Evolutionary conservation across 1,140 invertebrate genomes (phyloP).

Genomic region (Epicauta chinensis): DNA sequence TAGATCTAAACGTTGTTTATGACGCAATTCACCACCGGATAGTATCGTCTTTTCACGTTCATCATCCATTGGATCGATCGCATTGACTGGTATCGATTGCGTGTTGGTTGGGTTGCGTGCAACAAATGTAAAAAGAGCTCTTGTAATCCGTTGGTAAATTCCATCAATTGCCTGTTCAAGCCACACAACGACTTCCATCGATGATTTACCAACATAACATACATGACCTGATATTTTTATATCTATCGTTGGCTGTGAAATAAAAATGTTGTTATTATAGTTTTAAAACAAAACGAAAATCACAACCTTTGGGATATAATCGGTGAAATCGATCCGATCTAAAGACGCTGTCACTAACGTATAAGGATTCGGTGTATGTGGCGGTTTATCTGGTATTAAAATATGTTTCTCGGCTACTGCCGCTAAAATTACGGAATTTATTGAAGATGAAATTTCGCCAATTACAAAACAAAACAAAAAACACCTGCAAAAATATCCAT

Average conservation of each 20-base stretch:
- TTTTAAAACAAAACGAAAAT: neutral
- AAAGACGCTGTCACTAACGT: conserved; percentile 70
- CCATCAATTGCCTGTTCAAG: conserved; percentile 58
- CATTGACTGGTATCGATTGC: conserved; percentile 57
- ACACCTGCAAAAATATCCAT: conserved; percentile 71
- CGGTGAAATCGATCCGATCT: conserved; percentile 60
- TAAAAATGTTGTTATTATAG: neutral
- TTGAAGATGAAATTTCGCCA: no score
- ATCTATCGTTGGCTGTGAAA: conserved; percentile 49
- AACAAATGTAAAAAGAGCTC: conserved; percentile 67
- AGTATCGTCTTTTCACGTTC: conserved; percentile 56
- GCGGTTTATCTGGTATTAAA: conserved; percentile 48
- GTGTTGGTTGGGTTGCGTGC: conserved; percentile 61
- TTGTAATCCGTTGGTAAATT: conserved; percentile 54
- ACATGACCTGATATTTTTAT: conserved; percentile 69
- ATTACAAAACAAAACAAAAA: no score
- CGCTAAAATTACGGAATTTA: conserved; percentile 29
- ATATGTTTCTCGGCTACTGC: conserved; percentile 67
- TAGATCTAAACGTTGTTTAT: conserved; percentile 44
- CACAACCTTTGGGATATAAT: conserved; percentile 39
- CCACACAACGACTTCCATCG: conserved; percentile 65
- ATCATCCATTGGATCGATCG: conserved; percentile 52
- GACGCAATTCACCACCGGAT: conserved; percentile 53
- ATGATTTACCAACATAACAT: conserved; percentile 67
- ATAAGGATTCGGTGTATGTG: conserved; percentile 52